phyloP scores from a whole-genome alignment of 1,140 invertebrate genomes.

The Drosophila burlai region DNA sequence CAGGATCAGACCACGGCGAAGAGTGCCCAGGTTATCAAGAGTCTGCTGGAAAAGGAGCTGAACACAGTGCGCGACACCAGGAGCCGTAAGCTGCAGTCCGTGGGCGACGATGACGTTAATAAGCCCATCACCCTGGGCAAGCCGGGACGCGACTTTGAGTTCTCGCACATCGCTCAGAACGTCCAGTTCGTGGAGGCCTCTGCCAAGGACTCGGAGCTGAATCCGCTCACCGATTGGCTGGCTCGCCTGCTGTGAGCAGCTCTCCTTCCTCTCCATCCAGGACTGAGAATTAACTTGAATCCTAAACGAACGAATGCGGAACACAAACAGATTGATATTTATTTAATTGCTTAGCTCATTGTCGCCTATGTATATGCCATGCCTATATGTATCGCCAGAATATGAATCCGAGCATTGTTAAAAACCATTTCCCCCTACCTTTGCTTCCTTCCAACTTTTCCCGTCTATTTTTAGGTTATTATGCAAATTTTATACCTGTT shows the following conservation, averaged over 20 bases:
- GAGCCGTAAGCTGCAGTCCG: constrained; percentile 90
- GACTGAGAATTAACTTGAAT: constrained; percentile 39
- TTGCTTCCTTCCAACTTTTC: constrained; percentile 25
- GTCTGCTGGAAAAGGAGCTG: constrained; percentile 94
- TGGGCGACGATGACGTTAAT: constrained; percentile 88
- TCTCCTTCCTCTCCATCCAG: not conserved
- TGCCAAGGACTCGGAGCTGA: constrained; percentile 85
- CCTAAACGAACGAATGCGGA: constrained; percentile 36
- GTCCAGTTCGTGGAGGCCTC: constrained; percentile 92
- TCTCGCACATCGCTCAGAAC: constrained; percentile 89
- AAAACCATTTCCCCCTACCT: constrained; percentile 12
- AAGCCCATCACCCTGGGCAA: constrained; percentile 89
- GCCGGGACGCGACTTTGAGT: constrained; percentile 92
- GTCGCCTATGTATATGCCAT: constrained; percentile 31
- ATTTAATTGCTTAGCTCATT: constrained; percentile 16
- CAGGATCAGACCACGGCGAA: constrained; percentile 94
- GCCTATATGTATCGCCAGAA: constrained; percentile 20
- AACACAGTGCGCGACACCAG: constrained; percentile 92
- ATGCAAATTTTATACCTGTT: constrained; percentile 42
- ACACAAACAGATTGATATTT: constrained; percentile 67
- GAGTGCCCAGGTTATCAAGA: constrained; percentile 89
- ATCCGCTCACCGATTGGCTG: constrained; percentile 73
- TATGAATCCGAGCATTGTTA: constrained; percentile 50
- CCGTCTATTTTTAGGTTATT: constrained; percentile 39
- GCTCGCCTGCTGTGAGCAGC: constrained; percentile 61